Evolutionary conservation across 2,888 invertebrate genomes (phyloP).

Genomic region (Heliconius ethilla): DNA sequence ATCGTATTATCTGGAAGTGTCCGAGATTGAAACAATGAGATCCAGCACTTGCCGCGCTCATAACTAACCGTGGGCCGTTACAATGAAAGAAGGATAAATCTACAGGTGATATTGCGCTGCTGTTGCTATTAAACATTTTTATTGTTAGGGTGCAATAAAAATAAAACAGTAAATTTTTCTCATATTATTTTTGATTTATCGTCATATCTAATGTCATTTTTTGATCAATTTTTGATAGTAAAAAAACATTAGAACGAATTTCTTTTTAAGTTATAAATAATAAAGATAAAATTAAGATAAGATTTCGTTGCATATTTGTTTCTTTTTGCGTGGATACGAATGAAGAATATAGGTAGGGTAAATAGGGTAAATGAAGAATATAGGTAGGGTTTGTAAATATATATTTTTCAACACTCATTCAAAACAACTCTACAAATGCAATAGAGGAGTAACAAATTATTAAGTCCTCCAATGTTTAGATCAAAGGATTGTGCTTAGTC

Average conservation of each 20-base stretch:
- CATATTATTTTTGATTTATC: neutral
- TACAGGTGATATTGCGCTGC: constrained; percentile 32
- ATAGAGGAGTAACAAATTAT: constrained; percentile 58
- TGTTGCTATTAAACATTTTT: constrained; percentile 15
- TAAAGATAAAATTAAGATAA: too few relatives aligned
- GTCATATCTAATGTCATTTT: neutral
- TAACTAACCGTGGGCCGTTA: constrained; percentile 67
- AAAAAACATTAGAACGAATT: too few relatives aligned
- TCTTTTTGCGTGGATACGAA: too few relatives aligned
- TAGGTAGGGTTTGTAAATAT: too few relatives aligned
- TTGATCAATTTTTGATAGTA: too few relatives aligned
- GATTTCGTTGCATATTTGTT: too few relatives aligned
- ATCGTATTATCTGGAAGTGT: constrained; percentile 55
- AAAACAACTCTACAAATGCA: constrained; percentile 6
- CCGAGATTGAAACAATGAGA: constrained; percentile 55
- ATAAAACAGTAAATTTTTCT: neutral
- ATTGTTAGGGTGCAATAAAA: neutral
- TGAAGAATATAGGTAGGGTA: too few relatives aligned
- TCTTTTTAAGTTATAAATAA: too few relatives aligned
- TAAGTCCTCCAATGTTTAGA: constrained; percentile 62
- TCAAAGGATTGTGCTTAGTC: constrained; percentile 61
- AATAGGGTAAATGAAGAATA: too few relatives aligned
- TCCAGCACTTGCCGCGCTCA: constrained; percentile 58
- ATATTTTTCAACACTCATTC: neutral
- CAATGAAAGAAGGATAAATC: constrained; percentile 54